phyloP scores from a whole-genome alignment of 2,113 vertebrate species.

The Empidonax traillii region DNA sequence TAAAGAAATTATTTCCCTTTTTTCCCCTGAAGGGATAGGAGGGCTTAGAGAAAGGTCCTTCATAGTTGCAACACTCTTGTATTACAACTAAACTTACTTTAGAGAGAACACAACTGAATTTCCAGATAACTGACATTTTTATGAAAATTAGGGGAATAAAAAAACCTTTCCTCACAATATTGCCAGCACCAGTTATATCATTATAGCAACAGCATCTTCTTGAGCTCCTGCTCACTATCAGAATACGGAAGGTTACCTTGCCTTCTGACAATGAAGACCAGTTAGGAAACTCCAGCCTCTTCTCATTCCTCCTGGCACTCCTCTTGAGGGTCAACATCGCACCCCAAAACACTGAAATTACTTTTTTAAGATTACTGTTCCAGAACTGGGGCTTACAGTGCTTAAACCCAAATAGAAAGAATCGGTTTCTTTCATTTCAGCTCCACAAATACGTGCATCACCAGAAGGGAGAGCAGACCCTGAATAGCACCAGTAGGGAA shows the following conservation, averaged over 20 bases:
- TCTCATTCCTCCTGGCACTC: neutral
- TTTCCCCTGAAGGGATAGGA: neutral
- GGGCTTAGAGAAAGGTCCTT: neutral
- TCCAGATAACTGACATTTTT: neutral
- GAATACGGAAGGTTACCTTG: accelerated
- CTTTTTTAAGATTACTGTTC: neutral
- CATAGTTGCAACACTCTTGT: neutral
- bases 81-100: neutral
- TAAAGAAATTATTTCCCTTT: neutral
- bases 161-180: neutral
- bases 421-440: neutral
- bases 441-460: neutral
- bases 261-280: neutral
- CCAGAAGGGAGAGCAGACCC: neutral
- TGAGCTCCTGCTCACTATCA: neutral
- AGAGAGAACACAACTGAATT: neutral
- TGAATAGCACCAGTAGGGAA: neutral
- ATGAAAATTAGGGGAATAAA: neutral
- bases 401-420: neutral
- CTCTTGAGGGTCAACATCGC: neutral
- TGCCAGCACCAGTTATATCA: neutral
- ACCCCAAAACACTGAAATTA: neutral
- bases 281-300: neutral
- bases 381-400: neutral
- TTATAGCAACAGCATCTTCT: neutral